phyloP scores from a whole-genome alignment of 2,888 invertebrate species.

The Orthonevra nobilis region DNA sequence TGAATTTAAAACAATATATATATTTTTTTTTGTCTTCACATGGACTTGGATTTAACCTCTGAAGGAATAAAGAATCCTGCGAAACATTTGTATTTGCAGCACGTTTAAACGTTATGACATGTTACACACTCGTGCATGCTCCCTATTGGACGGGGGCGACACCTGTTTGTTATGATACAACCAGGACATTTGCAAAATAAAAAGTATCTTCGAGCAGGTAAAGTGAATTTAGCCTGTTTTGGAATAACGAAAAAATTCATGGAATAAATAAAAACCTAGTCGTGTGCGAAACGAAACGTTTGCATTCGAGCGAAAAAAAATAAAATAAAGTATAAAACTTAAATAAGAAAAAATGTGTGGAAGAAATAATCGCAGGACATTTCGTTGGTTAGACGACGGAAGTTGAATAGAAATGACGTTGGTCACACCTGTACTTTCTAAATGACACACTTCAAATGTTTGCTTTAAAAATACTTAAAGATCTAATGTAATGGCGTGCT shows the following conservation, averaged over 20 bases:
- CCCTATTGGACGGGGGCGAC: constrained; percentile 44
- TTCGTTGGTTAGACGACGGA: neutral
- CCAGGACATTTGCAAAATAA: constrained; percentile 30
- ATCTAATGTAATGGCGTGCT: no score
- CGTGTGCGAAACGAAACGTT: constrained; percentile 28
- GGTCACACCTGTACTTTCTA: constrained; percentile 26
- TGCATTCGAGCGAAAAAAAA: neutral
- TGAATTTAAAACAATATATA: constrained; percentile 57
- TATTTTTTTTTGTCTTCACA: constrained; percentile 1
- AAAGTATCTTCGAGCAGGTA: constrained; percentile 32
- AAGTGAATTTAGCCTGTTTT: constrained; percentile 61
- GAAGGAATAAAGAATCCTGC: no score
- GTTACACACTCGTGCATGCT: constrained; percentile 60
- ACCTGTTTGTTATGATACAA: constrained; percentile 58
- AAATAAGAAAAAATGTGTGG: constrained; percentile 2
- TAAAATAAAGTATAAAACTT: constrained; percentile 27
- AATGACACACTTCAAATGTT: constrained; percentile 33
- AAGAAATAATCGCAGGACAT: constrained; percentile 15
- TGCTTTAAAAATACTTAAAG: no score
- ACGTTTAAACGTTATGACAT: constrained; percentile 70
- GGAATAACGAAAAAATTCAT: constrained; percentile 9
- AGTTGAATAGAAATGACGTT: neutral
- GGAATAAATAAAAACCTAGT: constrained; percentile 16
- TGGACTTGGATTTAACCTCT: constrained; percentile 22
- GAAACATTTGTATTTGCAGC: constrained; percentile 61